These are phyloP conservation scores for Loripinus fragilis DNA, from an alignment of 2,888 invertebrate species.

Conservation along the genomic window DNA sequence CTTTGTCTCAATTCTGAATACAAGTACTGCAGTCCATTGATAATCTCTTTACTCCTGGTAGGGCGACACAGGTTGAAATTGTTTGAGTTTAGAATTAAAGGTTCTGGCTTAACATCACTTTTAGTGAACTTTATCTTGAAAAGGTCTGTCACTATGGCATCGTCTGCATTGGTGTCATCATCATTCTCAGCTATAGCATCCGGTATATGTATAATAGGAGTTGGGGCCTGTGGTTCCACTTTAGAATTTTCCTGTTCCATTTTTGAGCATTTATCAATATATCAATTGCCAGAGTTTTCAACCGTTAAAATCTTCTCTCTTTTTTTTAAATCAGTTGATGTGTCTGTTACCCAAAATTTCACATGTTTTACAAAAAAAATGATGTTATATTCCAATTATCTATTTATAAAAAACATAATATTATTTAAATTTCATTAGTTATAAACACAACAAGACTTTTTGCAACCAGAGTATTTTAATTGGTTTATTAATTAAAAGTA, in stretches of 20 bases:
- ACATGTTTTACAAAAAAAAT: no score
- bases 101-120: background rate
- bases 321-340: no score
- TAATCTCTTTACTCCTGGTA: background rate
- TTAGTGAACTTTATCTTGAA: background rate
- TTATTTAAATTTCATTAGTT: no score
- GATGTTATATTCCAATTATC: no score
- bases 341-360: no score
- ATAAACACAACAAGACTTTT: no score
- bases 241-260: background rate
- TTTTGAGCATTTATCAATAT: no score
- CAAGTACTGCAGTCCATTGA: background rate
- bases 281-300: no score
- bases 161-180: background rate
- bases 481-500: no score
- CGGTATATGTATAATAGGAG: slow-evolving; percentile 16
- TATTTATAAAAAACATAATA: no score
- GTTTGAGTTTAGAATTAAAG: background rate
- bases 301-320: no score
- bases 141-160: background rate
- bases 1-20: background rate
- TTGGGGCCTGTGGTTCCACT: background rate
- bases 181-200: background rate
- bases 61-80: slow-evolving; percentile 15
- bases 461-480: no score